phyloP scores from a whole-genome alignment of 2,888 invertebrate genomes.

The Onthophagus sagittarius region DNA sequence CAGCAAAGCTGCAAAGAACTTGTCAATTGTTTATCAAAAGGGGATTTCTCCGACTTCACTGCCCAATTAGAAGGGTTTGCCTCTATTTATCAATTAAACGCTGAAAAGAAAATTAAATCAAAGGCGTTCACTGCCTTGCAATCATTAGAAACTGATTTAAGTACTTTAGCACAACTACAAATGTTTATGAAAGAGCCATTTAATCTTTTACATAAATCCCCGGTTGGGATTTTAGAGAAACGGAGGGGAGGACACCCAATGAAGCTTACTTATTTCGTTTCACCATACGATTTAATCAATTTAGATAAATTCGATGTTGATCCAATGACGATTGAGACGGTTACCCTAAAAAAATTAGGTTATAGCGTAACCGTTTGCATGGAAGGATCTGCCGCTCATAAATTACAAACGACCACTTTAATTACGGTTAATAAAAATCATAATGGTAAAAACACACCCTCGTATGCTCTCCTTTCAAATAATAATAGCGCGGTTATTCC shows the following conservation, averaged over 20 bases:
- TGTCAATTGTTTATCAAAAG: constrained; percentile 74
- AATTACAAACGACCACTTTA: constrained; percentile 70
- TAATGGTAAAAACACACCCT: constrained; percentile 74
- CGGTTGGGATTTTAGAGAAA: constrained; percentile 81
- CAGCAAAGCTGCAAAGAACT: constrained; percentile 87
- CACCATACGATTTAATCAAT: constrained; percentile 87
- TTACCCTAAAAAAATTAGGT: constrained; percentile 68
- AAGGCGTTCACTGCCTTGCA: constrained; percentile 91
- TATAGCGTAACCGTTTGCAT: constrained; percentile 86
- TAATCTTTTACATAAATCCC: constrained; percentile 80
- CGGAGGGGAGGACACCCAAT: constrained; percentile 87
- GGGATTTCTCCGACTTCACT: constrained; percentile 90
- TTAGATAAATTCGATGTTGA: constrained; percentile 68
- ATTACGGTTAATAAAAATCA: constrained; percentile 66
- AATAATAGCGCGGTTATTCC: constrained; percentile 87
- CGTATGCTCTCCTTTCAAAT: constrained; percentile 74
- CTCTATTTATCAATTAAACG: constrained; percentile 89
- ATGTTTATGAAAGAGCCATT: constrained; percentile 67
- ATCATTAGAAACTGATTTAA: constrained; percentile 86
- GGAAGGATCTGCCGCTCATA: constrained; percentile 82
- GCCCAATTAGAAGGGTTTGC: constrained; percentile 81
- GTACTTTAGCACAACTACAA: constrained; percentile 73
- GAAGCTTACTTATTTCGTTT: constrained; percentile 90
- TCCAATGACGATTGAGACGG: constrained; percentile 71
- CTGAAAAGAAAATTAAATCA: constrained; percentile 90